A percentile compares a stretch with the other conserved stretches of the same genome.
Evolutionary conservation across 2,888 invertebrate species (phyloP).

Genomic region (Epinotia ramella): DNA sequence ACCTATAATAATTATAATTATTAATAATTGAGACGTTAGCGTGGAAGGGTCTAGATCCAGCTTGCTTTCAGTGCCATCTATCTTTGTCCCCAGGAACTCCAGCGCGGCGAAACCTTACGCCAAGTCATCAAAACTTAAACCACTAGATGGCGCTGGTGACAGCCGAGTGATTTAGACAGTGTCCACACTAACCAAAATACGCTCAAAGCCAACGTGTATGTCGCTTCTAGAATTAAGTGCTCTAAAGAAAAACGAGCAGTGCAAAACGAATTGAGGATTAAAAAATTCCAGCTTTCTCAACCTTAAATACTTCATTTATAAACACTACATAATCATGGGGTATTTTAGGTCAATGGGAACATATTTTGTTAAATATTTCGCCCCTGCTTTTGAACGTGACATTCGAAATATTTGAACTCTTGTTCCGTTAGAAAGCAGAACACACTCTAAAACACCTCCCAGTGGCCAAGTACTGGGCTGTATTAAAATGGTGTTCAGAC

Average conservation of each 20-base stretch:
- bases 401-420: conserved; percentile 21
- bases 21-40: conserved; percentile 44
- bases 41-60: conserved; percentile 22
- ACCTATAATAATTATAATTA: conserved; percentile 44
- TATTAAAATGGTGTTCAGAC: conserved; percentile 30
- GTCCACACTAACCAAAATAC: conserved; percentile 26
- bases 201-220: conserved; percentile 23
- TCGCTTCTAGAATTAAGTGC: conserved; percentile 29
- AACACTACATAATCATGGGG: conserved; percentile 21
- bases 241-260: conserved; percentile 16
- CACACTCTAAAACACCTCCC: conserved; percentile 20
- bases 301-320: conserved; percentile 29
- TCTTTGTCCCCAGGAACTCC: conserved; percentile 18
- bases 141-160: conserved; percentile 31
- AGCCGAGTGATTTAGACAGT: conserved; percentile 24
- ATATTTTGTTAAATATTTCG: conserved; percentile 30
- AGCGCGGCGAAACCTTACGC: conserved; percentile 24
- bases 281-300: conserved; percentile 7
- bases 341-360: conserved; percentile 34
- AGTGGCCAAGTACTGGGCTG: conserved; percentile 14
- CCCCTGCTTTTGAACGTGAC: conserved; percentile 19
- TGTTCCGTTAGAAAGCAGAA: conserved; percentile 31
- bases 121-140: conserved; percentile 26
- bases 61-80: conserved; percentile 33
- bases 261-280: conserved; percentile 23